These are phyloP conservation scores for Anabacerthia variegaticeps DNA, from an alignment of 2,797 vertebrate genomes.

Conservation along the genomic window DNA sequence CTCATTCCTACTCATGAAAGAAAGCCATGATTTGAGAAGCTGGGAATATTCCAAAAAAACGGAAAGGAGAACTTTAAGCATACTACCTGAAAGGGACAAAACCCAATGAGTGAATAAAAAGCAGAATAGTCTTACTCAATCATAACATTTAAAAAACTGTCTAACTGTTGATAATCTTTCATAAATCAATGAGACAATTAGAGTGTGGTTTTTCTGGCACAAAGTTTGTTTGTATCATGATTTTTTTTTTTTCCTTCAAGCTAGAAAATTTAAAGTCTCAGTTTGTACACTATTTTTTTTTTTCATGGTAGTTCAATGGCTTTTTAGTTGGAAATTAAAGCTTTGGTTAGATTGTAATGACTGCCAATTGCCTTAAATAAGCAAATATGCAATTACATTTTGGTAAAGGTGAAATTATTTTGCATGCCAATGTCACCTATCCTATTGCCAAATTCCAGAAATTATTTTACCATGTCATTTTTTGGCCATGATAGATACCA, in stretches of 20 bases:
- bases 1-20: background rate
- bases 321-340: background rate
- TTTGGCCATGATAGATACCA: background rate
- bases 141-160: background rate
- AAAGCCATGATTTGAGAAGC: background rate
- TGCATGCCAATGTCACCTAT: background rate
- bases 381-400: background rate
- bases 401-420: background rate
- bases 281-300: background rate
- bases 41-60: background rate
- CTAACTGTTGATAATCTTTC: background rate
- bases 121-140: background rate
- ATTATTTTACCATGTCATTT: background rate
- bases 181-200: background rate
- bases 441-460: background rate
- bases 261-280: background rate
- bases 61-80: background rate
- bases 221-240: background rate
- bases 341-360: background rate
- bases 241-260: background rate
- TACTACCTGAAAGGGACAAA: background rate
- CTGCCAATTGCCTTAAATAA: background rate
- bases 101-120: background rate
- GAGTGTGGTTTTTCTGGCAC: background rate
- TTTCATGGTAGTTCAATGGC: background rate